Evolutionary conservation across 2,797 vertebrate genomes (phyloP), one percentile per base, ranked within the genome.

Genomic region (Anguilla megastoma): DNA sequence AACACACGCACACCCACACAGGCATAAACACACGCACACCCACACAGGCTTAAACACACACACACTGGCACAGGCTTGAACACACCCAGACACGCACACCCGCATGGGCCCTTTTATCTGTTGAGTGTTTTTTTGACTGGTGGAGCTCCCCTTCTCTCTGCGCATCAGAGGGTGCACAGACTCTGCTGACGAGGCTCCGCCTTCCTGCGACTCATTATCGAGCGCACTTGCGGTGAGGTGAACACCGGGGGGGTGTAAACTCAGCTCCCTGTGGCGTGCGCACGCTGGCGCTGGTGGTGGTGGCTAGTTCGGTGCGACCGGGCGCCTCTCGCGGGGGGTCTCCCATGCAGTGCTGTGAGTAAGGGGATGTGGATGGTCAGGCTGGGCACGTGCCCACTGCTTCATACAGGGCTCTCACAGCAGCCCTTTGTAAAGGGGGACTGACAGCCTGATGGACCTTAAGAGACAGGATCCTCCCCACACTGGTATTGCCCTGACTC

Each of bases 371-470:
- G 76, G 6, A 33, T 16, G 56, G 16, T 14, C 3, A 14, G 56
- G 56, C 56, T 18, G 16, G 56, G 56, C 12, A 58, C 16, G 16
- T 58, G 85, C 16, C n/a, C 71, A 36, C n/a, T 8, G 45, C 60
- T 84, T 45, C 60, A 88, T 71, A 24, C 27, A 10, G 41, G 41
- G 41, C 41, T 45, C 41, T 45, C 1, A n/a, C 27, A 60, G 60
- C 88, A 86, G 85, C 85, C 41, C 41, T 4, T 45, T 89, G 88
- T 58, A 36, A 54, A 45, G 27, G 36, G 0, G 30, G 50, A 58
- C 45, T 79, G 79, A 83, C 87, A 87, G 41, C 54, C 36, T 86
- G 88, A 85, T 48, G 69, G 58, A 88, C 82, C 10, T 60, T 41
- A 80, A 74, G 80, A 85, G 36, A 12, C n/a, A 79, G 36, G 87